Evolutionary conservation across 1,140 invertebrate genomes (phyloP), one percentile per base, ranked within the genome.

Genomic region (Drosophila kurseongensis): DNA sequence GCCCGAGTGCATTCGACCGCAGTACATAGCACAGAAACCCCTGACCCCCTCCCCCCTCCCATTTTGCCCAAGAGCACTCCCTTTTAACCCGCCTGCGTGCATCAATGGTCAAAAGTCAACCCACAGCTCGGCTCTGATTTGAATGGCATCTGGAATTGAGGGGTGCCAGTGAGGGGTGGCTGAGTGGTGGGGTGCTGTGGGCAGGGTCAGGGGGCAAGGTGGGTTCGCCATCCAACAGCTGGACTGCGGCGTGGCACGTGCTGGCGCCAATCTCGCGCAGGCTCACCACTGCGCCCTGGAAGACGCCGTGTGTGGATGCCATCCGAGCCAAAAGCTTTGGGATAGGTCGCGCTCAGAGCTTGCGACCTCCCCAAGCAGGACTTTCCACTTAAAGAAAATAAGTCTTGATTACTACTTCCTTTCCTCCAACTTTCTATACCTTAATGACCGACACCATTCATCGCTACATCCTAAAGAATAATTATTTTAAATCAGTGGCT

Each of bases 241-340:
- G 78, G 79, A 80, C 75, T 75, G 82, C 66, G 82, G 66, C 66
- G 82, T 86, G 83, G 83, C 83, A 86, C 83, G 83, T 86, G 82
- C 82, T 86, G 78, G 67, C 55, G 82, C 42, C 62, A 69, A 65
- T 35, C 44, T 7, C 52, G 80, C 83, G 83, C 83, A 89, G 62
- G 63, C 29, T 59, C 84, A 88, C 83, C 83, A 89, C 41, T 83
- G 83, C 83, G 83, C 83, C 83, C 1, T 89, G 83, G 83, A 88
- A 86, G 57, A 10, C 35, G 29, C 23, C 42, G 29, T 42, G 36
- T 84, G 83, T 86, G 83, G 79, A 83, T 42, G 42, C 59, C 68
- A 61, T 55, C 29, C 35, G 27, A 41, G 52, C 42, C 41, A 48
- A 66, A 76, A 88, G 84, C 83, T 88, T 82, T 79, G 80, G 80